Percentiles rank a stretch among this genome's conserved stretches.
phyloP scores from a whole-genome alignment of 2,888 invertebrate genomes.

The Ectobius pallidus region DNA sequence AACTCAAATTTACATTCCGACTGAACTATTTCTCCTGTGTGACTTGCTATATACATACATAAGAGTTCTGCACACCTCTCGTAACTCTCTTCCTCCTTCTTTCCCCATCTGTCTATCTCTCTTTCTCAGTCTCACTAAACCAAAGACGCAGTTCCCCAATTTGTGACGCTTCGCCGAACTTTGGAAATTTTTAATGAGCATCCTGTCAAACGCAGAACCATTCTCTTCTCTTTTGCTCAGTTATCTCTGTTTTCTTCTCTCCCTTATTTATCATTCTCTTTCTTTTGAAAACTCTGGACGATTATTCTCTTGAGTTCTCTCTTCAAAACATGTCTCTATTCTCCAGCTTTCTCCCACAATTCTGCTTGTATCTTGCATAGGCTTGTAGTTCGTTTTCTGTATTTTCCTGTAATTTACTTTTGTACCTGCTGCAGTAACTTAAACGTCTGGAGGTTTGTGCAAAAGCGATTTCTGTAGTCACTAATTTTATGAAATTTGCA shows the following conservation, averaged over 20 bases:
- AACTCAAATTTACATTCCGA: neutral
- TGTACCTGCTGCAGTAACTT: too few relatives aligned
- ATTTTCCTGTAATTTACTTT: neutral
- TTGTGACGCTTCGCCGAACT: constrained; percentile 39
- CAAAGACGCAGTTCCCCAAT: constrained; percentile 27
- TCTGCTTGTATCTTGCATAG: neutral
- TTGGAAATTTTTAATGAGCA: constrained; percentile 41
- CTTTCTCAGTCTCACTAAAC: neutral
- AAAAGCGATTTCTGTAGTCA: too few relatives aligned
- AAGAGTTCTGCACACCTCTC: too few relatives aligned
- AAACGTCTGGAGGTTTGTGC: too few relatives aligned
- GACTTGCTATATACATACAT: neutral
- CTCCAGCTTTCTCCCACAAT: neutral
- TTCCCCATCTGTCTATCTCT: too few relatives aligned
- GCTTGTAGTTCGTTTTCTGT: neutral
- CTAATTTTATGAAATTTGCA: too few relatives aligned
- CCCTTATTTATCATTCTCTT: constrained; percentile 1
- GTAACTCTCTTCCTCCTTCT: too few relatives aligned
- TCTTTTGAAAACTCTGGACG: neutral
- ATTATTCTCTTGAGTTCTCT: neutral
- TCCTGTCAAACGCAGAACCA: constrained; percentile 39
- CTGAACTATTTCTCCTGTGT: neutral
- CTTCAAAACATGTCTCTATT: neutral
- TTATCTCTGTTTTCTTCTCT: neutral
- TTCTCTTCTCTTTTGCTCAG: neutral